Percentiles rank a stretch among this genome's conserved stretches.
Evolutionary conservation across 2,797 vertebrate species (phyloP).

Genomic region (Kryptolebias ocellatus): DNA sequence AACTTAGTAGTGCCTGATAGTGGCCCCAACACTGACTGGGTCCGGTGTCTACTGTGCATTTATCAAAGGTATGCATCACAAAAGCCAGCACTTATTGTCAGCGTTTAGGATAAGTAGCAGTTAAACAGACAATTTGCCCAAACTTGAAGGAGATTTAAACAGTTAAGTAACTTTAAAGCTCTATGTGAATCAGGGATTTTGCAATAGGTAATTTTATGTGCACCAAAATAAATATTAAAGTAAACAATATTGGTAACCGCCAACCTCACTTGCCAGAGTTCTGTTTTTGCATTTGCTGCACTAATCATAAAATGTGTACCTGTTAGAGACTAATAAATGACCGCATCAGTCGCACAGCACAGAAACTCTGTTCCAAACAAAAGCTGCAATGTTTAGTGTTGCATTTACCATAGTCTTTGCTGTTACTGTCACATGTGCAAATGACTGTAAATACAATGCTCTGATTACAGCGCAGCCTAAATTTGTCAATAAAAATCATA

Average conservation of each 20-base stretch:
- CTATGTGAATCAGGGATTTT: background rate
- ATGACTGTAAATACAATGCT: slow-evolving; percentile 8
- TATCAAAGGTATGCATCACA: slow-evolving; percentile 34
- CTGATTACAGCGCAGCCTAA: slow-evolving; percentile 16
- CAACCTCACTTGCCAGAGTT: background rate
- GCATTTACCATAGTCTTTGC: slow-evolving; percentile 27
- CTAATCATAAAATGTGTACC: slow-evolving; percentile 12
- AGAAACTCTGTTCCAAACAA: slow-evolving; percentile 33
- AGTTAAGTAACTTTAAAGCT: background rate
- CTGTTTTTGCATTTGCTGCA: slow-evolving; percentile 3
- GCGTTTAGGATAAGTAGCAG: slow-evolving; percentile 33
- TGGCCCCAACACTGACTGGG: slow-evolving; percentile 29
- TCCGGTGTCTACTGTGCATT: slow-evolving; percentile 26
- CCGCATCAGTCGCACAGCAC: slow-evolving; percentile 3
- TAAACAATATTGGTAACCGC: background rate
- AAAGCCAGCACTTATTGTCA: slow-evolving; percentile 34
- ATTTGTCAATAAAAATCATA: background rate
- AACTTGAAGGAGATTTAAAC: slow-evolving; percentile 1
- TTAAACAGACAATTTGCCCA: slow-evolving; percentile 6
- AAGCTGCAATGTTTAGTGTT: slow-evolving; percentile 30
- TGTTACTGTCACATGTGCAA: slow-evolving; percentile 31
- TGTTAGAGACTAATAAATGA: slow-evolving; percentile 10
- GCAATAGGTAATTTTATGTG: background rate
- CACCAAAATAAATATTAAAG: background rate
- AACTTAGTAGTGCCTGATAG: slow-evolving; percentile 52